These are phyloP conservation scores for Crotalus viridis DNA, from an alignment of 2,113 vertebrate genomes.

Conservation along the genomic window DNA sequence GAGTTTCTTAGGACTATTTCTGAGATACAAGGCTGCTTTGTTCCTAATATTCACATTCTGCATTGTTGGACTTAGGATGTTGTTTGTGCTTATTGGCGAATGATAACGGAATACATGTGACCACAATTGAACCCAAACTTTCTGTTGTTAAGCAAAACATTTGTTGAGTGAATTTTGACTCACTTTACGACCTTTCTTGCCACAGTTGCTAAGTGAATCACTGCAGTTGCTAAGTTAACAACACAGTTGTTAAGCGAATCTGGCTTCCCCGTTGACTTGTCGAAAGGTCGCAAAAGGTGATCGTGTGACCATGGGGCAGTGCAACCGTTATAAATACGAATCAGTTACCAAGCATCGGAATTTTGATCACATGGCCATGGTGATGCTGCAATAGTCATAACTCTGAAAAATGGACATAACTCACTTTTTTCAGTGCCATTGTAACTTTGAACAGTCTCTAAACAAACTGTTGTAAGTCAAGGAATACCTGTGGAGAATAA, in stretches of 20 bases:
- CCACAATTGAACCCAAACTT: background rate
- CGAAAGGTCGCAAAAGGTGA: background rate
- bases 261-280: background rate
- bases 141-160: background rate
- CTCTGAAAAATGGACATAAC: background rate
- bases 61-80: background rate
- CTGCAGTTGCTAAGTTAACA: background rate
- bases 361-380: background rate
- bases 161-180: background rate
- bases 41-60: background rate
- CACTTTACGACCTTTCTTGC: background rate
- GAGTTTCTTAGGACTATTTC: background rate
- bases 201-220: background rate
- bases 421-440: background rate
- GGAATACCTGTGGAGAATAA: background rate
- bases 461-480: background rate
- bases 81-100: background rate
- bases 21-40: background rate
- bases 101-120: background rate
- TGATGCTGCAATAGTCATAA: background rate
- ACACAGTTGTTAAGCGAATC: background rate
- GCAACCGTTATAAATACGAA: background rate
- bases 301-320: background rate
- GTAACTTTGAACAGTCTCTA: background rate
- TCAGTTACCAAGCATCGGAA: background rate